phyloP scores from a whole-genome alignment of 2,888 invertebrate species.

The Agapostemon virescens region DNA sequence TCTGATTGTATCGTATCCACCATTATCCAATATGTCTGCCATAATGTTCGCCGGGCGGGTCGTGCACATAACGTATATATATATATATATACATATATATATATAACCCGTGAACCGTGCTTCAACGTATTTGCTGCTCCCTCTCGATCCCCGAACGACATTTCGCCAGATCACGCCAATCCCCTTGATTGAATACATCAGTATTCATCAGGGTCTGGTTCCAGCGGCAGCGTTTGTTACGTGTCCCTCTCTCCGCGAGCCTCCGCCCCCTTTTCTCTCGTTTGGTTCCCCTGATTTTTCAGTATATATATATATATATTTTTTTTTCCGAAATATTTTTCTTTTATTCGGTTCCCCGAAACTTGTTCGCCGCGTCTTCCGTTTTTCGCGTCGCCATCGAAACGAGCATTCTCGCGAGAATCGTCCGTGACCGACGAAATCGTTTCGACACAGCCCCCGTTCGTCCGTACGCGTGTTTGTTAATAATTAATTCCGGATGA shows the following conservation, averaged over 20 bases:
- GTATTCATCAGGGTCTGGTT: constrained; percentile 67
- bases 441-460: background rate
- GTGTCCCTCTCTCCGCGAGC: background rate
- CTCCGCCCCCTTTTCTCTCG: too few relatives aligned
- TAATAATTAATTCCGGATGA: constrained; percentile 8
- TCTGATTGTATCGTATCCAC: constrained; percentile 76
- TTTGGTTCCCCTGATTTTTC: background rate
- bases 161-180: constrained; percentile 72
- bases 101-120: constrained; percentile 27
- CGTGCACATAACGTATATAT: background rate
- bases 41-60: constrained; percentile 65
- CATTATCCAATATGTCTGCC: constrained; percentile 76
- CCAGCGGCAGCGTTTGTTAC: constrained; percentile 35
- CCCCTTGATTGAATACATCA: constrained; percentile 74
- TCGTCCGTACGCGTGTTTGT: background rate
- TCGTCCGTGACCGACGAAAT: constrained; percentile 6
- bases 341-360: constrained; percentile 18
- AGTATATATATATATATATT: background rate
- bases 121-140: constrained; percentile 49
- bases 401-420: background rate
- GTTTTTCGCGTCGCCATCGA: background rate
- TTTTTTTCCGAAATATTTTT: background rate
- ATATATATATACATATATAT: constrained; percentile 9
- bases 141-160: constrained; percentile 64
- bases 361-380: constrained; percentile 16